Conservation (phyloP, 2,113 vertebrate genomes). For the Synodontis membranacea region DNA sequence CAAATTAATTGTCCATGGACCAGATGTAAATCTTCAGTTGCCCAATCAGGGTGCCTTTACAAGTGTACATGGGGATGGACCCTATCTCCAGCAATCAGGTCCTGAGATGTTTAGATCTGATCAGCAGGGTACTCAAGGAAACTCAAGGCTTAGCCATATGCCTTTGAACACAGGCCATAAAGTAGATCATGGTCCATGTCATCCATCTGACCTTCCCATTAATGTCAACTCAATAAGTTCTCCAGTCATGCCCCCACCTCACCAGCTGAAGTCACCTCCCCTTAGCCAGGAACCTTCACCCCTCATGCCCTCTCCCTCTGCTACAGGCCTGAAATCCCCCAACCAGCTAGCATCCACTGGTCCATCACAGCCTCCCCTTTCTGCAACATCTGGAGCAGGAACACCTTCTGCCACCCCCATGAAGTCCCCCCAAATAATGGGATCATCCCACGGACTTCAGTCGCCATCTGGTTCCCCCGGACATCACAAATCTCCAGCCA, state of each 20-base stretch:
- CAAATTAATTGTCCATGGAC: slow-evolving; percentile 82
- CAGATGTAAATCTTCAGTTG: slow-evolving; percentile 75
- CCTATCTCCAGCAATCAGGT: slow-evolving; percentile 81
- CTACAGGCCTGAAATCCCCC: slow-evolving; percentile 89
- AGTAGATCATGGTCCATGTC: slow-evolving; percentile 72
- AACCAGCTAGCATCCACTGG: slow-evolving; percentile 81
- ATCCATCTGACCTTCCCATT: slow-evolving; percentile 86
- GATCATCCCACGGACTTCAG: slow-evolving; percentile 79
- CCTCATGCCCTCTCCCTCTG: slow-evolving; percentile 85
- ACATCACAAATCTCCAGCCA: slow-evolving; percentile 87
- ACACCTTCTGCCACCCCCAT: slow-evolving; percentile 77
- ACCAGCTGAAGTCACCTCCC: slow-evolving; percentile 89
- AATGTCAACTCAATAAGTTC: slow-evolving; percentile 86
- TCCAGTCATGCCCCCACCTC: slow-evolving; percentile 78
- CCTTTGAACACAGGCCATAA: slow-evolving; percentile 76
- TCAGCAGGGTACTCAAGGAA: slow-evolving; percentile 73
- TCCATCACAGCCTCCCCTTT: slow-evolving; percentile 72
- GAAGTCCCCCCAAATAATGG: slow-evolving; percentile 91
- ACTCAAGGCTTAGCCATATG: slow-evolving; percentile 88
- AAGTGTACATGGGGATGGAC: slow-evolving; percentile 74
- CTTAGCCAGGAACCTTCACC: slow-evolving; percentile 88
- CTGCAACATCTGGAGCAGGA: slow-evolving; percentile 76
- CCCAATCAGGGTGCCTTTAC: slow-evolving; percentile 82
- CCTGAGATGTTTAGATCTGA: slow-evolving; percentile 85
- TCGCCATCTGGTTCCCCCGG: slow-evolving; percentile 89